Evolutionary conservation across 2,113 vertebrate genomes (phyloP), one percentile per base, ranked within the genome.

Genomic region (Ondatra zibethicus): DNA sequence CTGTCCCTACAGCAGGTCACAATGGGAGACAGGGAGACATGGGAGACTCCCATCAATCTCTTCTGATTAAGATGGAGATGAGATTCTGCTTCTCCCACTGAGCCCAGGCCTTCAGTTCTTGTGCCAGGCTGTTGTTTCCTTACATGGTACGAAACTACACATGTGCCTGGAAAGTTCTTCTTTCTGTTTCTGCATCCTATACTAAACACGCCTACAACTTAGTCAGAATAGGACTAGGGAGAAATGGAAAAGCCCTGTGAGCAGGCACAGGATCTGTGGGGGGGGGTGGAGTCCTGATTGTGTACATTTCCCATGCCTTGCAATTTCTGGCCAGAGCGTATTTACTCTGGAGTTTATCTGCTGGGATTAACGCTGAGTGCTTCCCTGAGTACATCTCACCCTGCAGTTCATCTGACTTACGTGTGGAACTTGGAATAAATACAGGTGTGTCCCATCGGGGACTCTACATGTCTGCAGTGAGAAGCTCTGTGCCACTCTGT

Each of bases 21-120:
- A 93, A 88, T 29, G 17, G 90, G 87, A 89, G 92, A 50, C 9
- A 0, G 66, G 55, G 52, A 88, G 52, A 88, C 91, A 61, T 66
- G 82, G 90, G n/a, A n/a, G n/a, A n/a, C n/a, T 89, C 84, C n/a
- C 14, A 21, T 84, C 86, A 66, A 13, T 91, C 29, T 19, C 65
- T 84, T 94, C 61, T 85, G 94, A 91, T 33, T 68, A 66, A 78
- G 31, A 55, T 4, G 65, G 84, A 97, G 52, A 70, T 88, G 55
- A 52, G 58, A 72, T 50, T 93, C 68, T 66, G 8, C 80, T 82
- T 85, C 47, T 95, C 63, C 76, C 65, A 47, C 73, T 80, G 42
- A 89, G 63, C 58, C 27, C 23, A 70, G 87, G 23, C 42, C 45
- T 14, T n/a, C 16, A 61, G 33, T 65, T 92, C 65, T 88, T 23